phyloP scores from a whole-genome alignment of 2,888 invertebrate genomes.

The Ephialtes manifestator region DNA sequence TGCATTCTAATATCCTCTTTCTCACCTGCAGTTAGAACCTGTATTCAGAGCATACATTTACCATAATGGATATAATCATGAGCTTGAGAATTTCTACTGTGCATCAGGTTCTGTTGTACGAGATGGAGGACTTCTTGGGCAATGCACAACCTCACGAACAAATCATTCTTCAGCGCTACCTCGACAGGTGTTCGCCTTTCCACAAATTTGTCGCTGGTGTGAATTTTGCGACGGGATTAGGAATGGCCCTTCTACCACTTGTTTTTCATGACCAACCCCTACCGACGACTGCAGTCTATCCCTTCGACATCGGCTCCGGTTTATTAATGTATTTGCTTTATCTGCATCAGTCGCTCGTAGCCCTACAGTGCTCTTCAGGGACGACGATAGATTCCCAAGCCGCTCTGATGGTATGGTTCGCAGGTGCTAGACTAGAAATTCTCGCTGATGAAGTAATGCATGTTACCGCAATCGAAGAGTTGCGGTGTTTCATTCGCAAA shows the following conservation, averaged over 20 bases:
- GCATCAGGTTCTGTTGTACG: slow-evolving; percentile 9
- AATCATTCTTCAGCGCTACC: slow-evolving; percentile 65
- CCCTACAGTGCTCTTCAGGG: slow-evolving; percentile 56
- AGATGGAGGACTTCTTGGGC: slow-evolving; percentile 69
- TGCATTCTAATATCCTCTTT: too few species aligned
- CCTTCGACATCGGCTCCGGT: slow-evolving; percentile 48
- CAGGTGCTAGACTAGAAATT: slow-evolving; percentile 72
- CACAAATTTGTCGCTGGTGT: slow-evolving; percentile 51
- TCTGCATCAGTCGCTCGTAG: slow-evolving; percentile 52
- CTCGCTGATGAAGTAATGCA: slow-evolving; percentile 34
- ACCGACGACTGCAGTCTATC: slow-evolving; percentile 60
- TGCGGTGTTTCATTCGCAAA: slow-evolving; percentile 23
- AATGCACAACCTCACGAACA: slow-evolving; percentile 52
- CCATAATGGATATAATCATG: not conserved
- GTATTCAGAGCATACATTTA: not conserved
- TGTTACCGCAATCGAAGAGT: slow-evolving; percentile 17
- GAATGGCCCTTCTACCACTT: slow-evolving; percentile 67
- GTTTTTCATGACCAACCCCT: slow-evolving; percentile 48
- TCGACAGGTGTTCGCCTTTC: slow-evolving; percentile 52
- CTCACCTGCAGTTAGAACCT: too few species aligned
- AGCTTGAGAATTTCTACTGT: not conserved
- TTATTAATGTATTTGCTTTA: slow-evolving; percentile 38
- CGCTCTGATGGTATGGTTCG: slow-evolving; percentile 64
- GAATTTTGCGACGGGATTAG: slow-evolving; percentile 51
- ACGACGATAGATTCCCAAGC: slow-evolving; percentile 71